Conservation (phyloP, 2,888 invertebrate genomes). For the Amphipoea lucens region DNA sequence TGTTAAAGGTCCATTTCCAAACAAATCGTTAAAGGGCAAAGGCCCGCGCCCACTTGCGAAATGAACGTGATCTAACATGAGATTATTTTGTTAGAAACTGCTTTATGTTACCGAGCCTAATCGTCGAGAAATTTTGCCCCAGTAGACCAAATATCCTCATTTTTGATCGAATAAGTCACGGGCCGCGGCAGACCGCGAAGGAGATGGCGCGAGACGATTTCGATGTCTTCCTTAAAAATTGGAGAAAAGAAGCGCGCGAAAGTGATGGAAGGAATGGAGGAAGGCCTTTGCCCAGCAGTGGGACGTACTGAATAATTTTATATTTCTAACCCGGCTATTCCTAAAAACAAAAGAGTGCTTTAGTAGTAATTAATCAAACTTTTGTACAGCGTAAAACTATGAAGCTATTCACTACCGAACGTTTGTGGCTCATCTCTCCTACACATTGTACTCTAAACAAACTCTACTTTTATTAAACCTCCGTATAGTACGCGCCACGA, state of each 20-base stretch:
- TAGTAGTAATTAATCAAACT: background rate
- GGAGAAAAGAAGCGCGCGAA: too few relatives aligned
- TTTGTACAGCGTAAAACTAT: background rate
- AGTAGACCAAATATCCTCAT: background rate
- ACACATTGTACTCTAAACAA: too few relatives aligned
- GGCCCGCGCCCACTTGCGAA: constrained; percentile 57
- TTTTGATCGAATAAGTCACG: too few relatives aligned
- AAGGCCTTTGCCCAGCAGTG: background rate
- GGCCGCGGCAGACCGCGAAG: background rate
- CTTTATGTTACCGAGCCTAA: background rate
- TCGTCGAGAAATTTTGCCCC: background rate
- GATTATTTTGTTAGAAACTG: constrained; percentile 1
- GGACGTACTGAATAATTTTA: background rate
- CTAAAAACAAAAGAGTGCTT: background rate
- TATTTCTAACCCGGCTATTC: background rate
- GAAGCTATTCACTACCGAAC: background rate
- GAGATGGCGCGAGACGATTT: too few relatives aligned
- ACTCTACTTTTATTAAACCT: too few relatives aligned
- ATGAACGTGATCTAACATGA: constrained; percentile 23
- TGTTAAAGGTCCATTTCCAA: constrained; percentile 56
- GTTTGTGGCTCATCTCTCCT: background rate
- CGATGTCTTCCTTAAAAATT: background rate
- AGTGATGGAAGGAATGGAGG: background rate
- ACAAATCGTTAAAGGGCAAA: constrained; percentile 61
- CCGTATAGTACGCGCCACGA: too few relatives aligned